Evolutionary conservation across 2,797 vertebrate genomes (phyloP), one percentile per base, ranked within the genome.

Genomic region (Garrulus glandarius): DNA sequence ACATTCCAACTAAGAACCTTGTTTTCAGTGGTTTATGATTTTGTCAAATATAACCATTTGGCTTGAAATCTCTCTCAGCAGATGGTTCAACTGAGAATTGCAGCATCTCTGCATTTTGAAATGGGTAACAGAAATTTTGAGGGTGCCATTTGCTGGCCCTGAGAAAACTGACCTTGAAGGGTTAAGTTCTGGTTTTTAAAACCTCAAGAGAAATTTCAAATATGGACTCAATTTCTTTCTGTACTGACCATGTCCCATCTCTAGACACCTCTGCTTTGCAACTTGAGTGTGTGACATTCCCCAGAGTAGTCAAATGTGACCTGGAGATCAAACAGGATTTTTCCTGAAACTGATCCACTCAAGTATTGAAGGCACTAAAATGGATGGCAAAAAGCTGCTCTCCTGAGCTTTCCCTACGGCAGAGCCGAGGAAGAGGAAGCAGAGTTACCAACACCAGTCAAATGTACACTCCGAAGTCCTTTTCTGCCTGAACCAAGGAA

Each of bases 41-140:
- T 84, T 82, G 52, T 86, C 79, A 93, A 88, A 96, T 44, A n/a
- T 69, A 94, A 84, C 79, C 47, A 39, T 81, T 93, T 83, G 92
- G 69, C 72, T 78, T 80, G 47, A 92, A 76, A 86, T 39, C 27
- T 90, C 76, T 59, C 55, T 88, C 44, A 81, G 72, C 70, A 91
- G 83, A 94, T 90, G 74, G 87, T 84, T 93, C 63, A 79, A 41
- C 36, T 37, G 46, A 78, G 53, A 84, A 84, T 56, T 88, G 52
- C 27, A 92, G 50, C 34, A 87, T 61, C 61, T 75, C 60, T 61
- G 39, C 39, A 21, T 70, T 95, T 95, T 84, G 49, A 82, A 89
- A 46, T 20, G n/a, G 27, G 19, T 34, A 92, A 44, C 5, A 68
- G 36, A 70, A 63, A 82, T 72, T 32, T 49, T 32, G 70, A 93